These are phyloP conservation scores for Drosophila mimetica DNA, from an alignment of 2,888 invertebrate genomes.

Conservation along the genomic window DNA sequence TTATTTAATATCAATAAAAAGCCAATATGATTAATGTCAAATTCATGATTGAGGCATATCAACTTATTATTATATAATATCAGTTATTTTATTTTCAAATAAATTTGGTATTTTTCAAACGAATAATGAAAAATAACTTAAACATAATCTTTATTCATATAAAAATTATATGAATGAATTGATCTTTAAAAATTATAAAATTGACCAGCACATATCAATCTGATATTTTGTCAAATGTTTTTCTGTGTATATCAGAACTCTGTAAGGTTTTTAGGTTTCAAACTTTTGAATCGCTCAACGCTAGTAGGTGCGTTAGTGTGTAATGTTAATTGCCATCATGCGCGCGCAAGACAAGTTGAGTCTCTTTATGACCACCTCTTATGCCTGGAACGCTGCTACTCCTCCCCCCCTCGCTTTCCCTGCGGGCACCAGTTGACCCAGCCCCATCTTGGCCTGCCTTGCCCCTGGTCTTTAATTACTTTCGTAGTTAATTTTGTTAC, in stretches of 20 bases:
- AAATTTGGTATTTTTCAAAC: no score
- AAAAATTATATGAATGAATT: no score
- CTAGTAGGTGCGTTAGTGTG: constrained; percentile 40
- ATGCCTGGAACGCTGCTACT: constrained; percentile 16
- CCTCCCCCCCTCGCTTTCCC: constrained; percentile 24
- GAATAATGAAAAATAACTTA: no score
- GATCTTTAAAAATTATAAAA: no score
- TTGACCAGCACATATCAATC: no score
- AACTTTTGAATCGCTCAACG: constrained; percentile 29
- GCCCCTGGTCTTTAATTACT: constrained; percentile 72
- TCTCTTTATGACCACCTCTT: constrained; percentile 19
- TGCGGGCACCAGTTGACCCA: constrained; percentile 52
- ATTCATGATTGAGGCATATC: no score
- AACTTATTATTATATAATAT: no score
- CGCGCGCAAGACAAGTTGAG: constrained; percentile 71
- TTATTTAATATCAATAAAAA: no score
- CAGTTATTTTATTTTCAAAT: no score
- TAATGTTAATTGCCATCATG: constrained; percentile 71
- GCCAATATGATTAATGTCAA: no score
- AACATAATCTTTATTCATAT: no score
- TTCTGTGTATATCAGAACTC: neutral
- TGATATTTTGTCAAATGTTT: no score
- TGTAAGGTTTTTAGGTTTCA: neutral
- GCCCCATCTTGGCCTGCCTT: constrained; percentile 30
- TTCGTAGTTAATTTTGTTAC: constrained; percentile 78